Base-by-base conservation (phyloP, 2,797 vertebrate species). In the Orientallactaga sibirica region DNA sequence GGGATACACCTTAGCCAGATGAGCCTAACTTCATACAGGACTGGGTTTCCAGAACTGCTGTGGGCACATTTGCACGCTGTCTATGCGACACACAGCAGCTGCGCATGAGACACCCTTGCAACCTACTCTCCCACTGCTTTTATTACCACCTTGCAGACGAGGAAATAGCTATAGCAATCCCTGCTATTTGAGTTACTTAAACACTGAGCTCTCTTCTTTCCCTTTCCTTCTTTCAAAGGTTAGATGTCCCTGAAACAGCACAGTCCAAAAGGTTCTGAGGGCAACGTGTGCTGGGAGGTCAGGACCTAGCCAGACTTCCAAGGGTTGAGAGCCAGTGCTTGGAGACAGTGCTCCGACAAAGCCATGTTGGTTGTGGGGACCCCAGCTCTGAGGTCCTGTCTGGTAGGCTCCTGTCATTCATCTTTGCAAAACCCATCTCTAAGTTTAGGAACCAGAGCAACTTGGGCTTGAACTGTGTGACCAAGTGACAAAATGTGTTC, bases 401-500 rank as follows among this genome's bases (percentile, higher is more conserved):
- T 61, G 41, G 16, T 61, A 27, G 29, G 61, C 18, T 18, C 2
- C 29, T 24, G 48, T 41, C 18, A 10, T 18, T 43, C 55, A 19
- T 25, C 71, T 92, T 5, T 20, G 71, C 76, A 81, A 81, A 79
- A 75, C 64, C 29, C 62, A 68, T 25, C 83, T 14, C 41, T 84
- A 74, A 58, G 43, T 81, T 85, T 70, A 22, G 85, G 41, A 82
- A 82, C 52, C 41, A 20, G 41, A 55, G 43, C 43, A 27, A 37
- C 22, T 52, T 62, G 77, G 64, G n/a, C 84, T 90, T 11, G 1
- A 79, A 85, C 73, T 8, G 55, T 87, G 78, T 91, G 87, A 94
- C 77, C 84, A 83, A 91, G 67, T 84, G 83, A 88, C 80, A 78
- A 81, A 80, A 55, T 2, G 27, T 70, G 14, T 22, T n/a, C 25